Evolutionary conservation across 2,888 invertebrate genomes (phyloP).

Genomic region (Campoletis raptor): DNA sequence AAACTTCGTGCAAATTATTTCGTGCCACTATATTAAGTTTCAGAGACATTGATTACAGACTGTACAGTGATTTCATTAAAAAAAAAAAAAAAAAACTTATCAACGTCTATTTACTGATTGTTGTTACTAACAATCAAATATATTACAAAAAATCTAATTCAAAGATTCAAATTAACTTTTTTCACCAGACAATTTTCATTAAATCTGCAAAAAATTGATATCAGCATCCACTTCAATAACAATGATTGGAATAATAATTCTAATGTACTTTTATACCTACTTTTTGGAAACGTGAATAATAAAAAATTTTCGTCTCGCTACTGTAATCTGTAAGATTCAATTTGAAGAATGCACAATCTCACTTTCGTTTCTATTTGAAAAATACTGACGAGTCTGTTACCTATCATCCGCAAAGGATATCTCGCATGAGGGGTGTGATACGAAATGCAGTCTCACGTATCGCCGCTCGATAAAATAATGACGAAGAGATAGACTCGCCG

Average conservation of each 20-base stretch:
- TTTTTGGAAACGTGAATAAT: neutral
- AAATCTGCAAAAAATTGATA: neutral
- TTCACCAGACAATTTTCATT: neutral
- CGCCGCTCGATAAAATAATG: constrained; percentile 70
- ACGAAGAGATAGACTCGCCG: constrained; percentile 43
- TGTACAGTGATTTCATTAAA: neutral
- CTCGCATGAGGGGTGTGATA: neutral
- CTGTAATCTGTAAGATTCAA: neutral
- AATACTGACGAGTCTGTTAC: neutral
- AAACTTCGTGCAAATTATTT: neutral
- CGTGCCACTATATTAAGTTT: neutral
- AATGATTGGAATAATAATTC: neutral
- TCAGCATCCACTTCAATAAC: neutral
- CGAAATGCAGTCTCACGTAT: constrained; percentile 54
- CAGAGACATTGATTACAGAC: neutral
- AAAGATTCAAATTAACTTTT: neutral
- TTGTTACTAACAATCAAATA: neutral
- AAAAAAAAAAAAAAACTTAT: neutral
- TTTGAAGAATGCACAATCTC: neutral
- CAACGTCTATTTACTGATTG: neutral
- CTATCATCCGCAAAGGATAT: constrained; percentile 21
- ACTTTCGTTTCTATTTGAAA: neutral
- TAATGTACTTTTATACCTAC: neutral
- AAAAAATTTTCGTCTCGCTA: neutral
- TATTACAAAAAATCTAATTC: neutral